Evolutionary conservation across 2,888 invertebrate genomes (phyloP), one percentile per base, ranked within the genome.

Genomic region (Aphidius colemani): DNA sequence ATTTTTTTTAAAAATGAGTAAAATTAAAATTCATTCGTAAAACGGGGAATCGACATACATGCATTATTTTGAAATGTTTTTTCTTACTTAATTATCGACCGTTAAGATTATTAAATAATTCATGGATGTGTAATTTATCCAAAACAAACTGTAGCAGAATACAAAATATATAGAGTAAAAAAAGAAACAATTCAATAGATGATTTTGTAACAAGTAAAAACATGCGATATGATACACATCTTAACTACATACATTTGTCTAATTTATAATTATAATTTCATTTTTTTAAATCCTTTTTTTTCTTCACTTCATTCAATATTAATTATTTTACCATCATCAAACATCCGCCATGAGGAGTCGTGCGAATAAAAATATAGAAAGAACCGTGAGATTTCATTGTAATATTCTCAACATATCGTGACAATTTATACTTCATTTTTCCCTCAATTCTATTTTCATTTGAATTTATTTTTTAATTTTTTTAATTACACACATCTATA

Each of bases 51-150:
- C 30, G 30, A 30, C 30, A 30, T 30, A 30, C 30, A 30, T 30
- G 30, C 30, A 30, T 30, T 30, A 30, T 30, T 50, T 18, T 30
- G 6, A 9, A 3, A 39, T 49, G 10, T 9, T 18, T 11, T 8
- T 11, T 53, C 6, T 30, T 53, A 41, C 11, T 11, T 40, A n/a
- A 5, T 40, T 40, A 10, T 40, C 30, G 39, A 63, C 67, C 69
- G 69, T 68, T 71, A 68, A 68, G 55, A 63, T 51, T 63, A 67
- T 70, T 66, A 67, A 69, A 65, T 69, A 67, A 69, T 66, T 67
- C 63, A 64, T 66, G 60, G 53, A 46, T 60, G 63, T 59, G 10
- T 53, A 49, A 43, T 18, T 43, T 46, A 10, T 30, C 7, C 11
- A 10, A 7, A 10, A 7, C n/a, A 39, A 39, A 2, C n/a, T 11